These are phyloP conservation scores for Collichthys lucidus DNA, from an alignment of 2,113 vertebrate genomes.

Conservation along the genomic window DNA sequence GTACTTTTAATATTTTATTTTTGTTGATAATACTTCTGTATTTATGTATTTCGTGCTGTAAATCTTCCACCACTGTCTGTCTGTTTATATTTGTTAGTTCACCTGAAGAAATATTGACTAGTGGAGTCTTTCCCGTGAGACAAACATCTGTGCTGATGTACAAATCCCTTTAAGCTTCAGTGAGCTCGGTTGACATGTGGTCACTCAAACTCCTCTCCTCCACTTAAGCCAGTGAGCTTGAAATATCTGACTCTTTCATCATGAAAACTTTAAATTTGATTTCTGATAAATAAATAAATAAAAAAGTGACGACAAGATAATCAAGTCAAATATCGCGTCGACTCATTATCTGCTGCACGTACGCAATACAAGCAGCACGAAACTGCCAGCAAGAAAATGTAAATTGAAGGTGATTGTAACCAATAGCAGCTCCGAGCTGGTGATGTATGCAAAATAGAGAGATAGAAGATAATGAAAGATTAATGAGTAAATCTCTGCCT, in stretches of 20 bases:
- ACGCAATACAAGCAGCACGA: conserved; percentile 7
- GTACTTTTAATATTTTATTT: neutral
- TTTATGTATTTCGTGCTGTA: neutral
- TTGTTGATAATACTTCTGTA: neutral
- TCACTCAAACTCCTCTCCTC: conserved; percentile 45
- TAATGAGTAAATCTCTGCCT: conserved; percentile 81
- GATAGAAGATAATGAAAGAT: conserved; percentile 84
- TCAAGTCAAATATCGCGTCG: conserved; percentile 38
- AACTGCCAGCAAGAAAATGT: conserved; percentile 24
- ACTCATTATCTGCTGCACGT: conserved; percentile 30
- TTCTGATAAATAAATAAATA: neutral
- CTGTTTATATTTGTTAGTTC: conserved; percentile 11
- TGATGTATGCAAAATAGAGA: conserved; percentile 75
- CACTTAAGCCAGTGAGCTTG: conserved; percentile 23
- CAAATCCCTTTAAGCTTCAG: conserved; percentile 51
- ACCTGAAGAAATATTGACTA: conserved; percentile 40
- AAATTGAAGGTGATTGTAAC: conserved; percentile 51
- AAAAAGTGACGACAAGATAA: conserved; percentile 15
- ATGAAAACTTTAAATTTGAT: conserved; percentile 2
- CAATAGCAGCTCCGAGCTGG: conserved; percentile 52
- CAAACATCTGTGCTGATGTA: conserved; percentile 51
- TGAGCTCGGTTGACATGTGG: conserved; percentile 38
- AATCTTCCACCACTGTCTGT: conserved; percentile 7
- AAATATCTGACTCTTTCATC: conserved; percentile 31
- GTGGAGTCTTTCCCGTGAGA: conserved; percentile 26